Conservation (phyloP, 2,888 invertebrate genomes). For the Epinotia bilunana region DNA sequence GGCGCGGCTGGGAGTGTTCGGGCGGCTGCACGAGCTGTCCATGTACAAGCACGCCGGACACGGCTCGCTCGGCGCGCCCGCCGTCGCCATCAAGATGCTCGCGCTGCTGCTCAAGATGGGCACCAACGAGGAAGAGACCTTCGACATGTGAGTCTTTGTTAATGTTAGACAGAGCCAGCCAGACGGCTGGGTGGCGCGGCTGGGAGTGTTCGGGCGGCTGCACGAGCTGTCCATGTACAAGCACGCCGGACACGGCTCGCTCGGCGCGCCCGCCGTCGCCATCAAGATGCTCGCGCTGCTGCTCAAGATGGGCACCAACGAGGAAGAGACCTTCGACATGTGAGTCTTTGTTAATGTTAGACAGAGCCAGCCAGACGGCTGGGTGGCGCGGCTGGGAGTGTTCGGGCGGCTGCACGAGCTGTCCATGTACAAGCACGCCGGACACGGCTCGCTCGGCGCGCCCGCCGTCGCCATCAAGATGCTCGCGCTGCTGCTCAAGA, state of each 20-base stretch:
- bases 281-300: constrained; percentile 70
- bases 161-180: too few relatives aligned
- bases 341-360: too few relatives aligned
- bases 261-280: constrained; percentile 69
- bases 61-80: constrained; percentile 63
- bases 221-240: constrained; percentile 72
- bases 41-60: constrained; percentile 67
- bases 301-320: constrained; percentile 66
- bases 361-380: constrained; percentile 77
- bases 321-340: constrained; percentile 70
- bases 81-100: constrained; percentile 69
- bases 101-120: constrained; percentile 69
- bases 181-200: constrained; percentile 76
- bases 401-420: constrained; percentile 73
- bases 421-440: constrained; percentile 67
- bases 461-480: constrained; percentile 71
- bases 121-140: constrained; percentile 64
- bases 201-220: constrained; percentile 74
- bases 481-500: constrained; percentile 68
- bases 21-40: constrained; percentile 69
- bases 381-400: constrained; percentile 76
- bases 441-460: constrained; percentile 61
- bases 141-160: constrained; percentile 58
- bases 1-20: constrained; percentile 75
- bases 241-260: constrained; percentile 58